Evolutionary conservation across 2,888 invertebrate species (phyloP), one percentile per base, ranked within the genome.

Genomic region (Sisyra nigra): DNA sequence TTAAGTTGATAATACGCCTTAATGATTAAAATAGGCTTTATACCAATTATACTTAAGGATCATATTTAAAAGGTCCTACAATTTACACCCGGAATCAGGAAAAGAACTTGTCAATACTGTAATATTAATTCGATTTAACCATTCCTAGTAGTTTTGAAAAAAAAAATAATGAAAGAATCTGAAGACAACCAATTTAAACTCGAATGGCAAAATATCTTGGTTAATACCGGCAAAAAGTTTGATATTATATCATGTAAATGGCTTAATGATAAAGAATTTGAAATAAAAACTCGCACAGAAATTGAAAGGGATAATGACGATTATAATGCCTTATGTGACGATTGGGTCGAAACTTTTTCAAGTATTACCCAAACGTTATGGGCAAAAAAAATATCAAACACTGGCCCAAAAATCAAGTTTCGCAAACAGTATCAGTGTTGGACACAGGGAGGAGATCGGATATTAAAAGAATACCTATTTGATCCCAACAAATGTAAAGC

Each of bases 371-470:
- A 56, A 44, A 62, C 63, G 33, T 55, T 61, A 48, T 63, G 63
- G 63, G 62, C 58, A 31, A 61, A 62, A 50, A 63, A 61, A 51
- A 59, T 60, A 48, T 62, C 62, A 38, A 63, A 63, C 50, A 62
- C 62, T 4, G 63, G 63, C 3, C 62, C 62, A 24, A 61, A 62
- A 55, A 60, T 63, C 46, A 54, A 57, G 45, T 63, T 62, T 51
- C 49, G 63, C 44, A 63, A 63, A 51, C 61, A 61, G 48, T 63
- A 63, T 48, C 62, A 63, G 46, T 63, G 63, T 47, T 63, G 63
- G 63, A 60, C 62, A 1, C 57, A 59, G 30, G 54, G 53, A 30
- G 57, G 58, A 38, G 59, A 58, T 48, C 49, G 54, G 14, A 55
- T 63, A 24, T 56, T 58, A 47, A 62, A 61, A 46, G 61, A 62